Evolutionary conservation across 2,797 vertebrate species (phyloP), one percentile per base, ranked within the genome.

Genomic region (Phrynocephalus forsythii): DNA sequence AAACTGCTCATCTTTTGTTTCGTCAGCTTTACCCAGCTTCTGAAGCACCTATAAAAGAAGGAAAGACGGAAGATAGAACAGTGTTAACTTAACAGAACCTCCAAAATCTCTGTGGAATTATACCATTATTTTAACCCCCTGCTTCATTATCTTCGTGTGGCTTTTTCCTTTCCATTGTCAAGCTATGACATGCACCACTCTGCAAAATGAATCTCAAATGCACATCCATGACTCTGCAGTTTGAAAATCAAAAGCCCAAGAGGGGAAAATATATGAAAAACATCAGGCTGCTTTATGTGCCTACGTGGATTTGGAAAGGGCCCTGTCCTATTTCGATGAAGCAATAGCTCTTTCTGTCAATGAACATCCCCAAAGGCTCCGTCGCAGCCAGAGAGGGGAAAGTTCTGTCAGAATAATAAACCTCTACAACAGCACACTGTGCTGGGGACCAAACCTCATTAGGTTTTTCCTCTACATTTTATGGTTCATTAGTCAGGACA

Each of bases 1-100:
- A 96, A 99, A 99, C 94, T 99, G 98, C 89, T 99, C 99, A 89
- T 99, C 99, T 97, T 98, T 99, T 67, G 99, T 99, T 95, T 99
- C 99, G 77, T 99, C 99, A 11, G 98, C 99, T 96, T 99, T 99
- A 33, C 99, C 98, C 86, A 99, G 95, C 94, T 99, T 99, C 95
- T 99, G 99, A 94, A 98, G 97, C 2, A 98, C 98, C 98, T 98
- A 82, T 6, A 92, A 83, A n/a, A 79, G 88, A 82, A 88, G 92
- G 24, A 44, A 83, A 91, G 85, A n/a, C 78, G 87, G 72, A 81
- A 82, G 84, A 88, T 0, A 38, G 0, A 87, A 48, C 66, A 66
- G 81, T 76, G 93, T 84, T 50, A 89, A 76, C 69, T n/a, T 68
- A 80, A 28, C 3, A 79, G 18, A 78, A 7, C 79, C 69, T 81